A percentile compares a stretch with the other conserved stretches of the same genome.
Evolutionary conservation across 2,797 vertebrate genomes (phyloP).

Genomic region (Pagetopsis macropterus): DNA sequence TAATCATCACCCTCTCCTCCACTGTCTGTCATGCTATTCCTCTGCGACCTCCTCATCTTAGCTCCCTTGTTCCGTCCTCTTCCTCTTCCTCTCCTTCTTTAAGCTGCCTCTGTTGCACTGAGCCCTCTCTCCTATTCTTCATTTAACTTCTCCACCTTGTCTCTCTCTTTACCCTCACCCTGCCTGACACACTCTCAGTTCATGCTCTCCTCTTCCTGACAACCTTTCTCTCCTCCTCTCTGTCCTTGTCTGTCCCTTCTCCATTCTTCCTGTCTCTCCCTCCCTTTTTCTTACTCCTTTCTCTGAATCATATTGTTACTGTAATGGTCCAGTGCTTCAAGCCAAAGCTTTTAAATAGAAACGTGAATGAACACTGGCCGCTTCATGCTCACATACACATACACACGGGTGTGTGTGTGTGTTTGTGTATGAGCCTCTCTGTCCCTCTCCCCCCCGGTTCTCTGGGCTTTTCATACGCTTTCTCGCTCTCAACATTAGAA

Average conservation of each 20-base stretch:
- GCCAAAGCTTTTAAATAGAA: slow-evolving; percentile 78
- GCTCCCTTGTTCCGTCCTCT: slow-evolving; percentile 45
- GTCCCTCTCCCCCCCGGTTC: slow-evolving; percentile 15
- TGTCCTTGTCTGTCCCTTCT: slow-evolving; percentile 44
- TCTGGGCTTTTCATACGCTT: slow-evolving; percentile 64
- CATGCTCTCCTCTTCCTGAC: slow-evolving; percentile 35
- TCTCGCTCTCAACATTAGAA: slow-evolving; percentile 67
- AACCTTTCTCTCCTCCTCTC: slow-evolving; percentile 22
- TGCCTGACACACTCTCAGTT: slow-evolving; percentile 35
- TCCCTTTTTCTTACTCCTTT: slow-evolving; percentile 27
- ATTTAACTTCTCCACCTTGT: slow-evolving; percentile 55
- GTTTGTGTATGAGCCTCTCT: slow-evolving; percentile 57
- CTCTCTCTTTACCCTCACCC: slow-evolving; percentile 49
- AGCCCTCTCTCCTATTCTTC: slow-evolving; percentile 52
- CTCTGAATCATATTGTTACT: slow-evolving; percentile 76
- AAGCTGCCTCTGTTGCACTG: slow-evolving; percentile 40
- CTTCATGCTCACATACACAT: slow-evolving; percentile 49
- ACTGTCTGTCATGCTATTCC: slow-evolving; percentile 40
- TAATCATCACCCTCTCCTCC: slow-evolving; percentile 2
- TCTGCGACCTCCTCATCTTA: slow-evolving; percentile 46
- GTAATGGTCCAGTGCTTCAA: slow-evolving; percentile 74
- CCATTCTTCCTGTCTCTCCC: slow-evolving; percentile 22
- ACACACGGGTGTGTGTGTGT: slow-evolving; percentile 36
- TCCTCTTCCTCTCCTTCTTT: slow-evolving; percentile 41
- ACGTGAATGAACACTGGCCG: slow-evolving; percentile 76